A percentile compares a stretch with the other conserved stretches of the same genome.
Evolutionary conservation across 2,113 vertebrate species (phyloP).

Genomic region (Phaethon lepturus): DNA sequence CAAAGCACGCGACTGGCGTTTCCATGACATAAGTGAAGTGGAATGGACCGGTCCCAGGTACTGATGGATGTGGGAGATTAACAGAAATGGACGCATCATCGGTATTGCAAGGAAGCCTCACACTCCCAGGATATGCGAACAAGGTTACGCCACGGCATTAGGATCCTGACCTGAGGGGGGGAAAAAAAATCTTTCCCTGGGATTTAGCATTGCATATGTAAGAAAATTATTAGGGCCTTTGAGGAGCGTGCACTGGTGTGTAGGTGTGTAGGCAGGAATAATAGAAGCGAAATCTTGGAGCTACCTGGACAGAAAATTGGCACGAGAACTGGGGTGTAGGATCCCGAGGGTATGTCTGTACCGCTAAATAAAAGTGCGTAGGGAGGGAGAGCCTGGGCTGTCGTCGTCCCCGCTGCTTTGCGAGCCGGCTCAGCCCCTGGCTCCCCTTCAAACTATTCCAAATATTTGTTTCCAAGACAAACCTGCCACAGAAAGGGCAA

Average conservation of each 20-base stretch:
- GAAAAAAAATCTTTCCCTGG: neutral
- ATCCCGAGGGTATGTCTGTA: neutral
- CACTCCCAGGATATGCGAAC: neutral
- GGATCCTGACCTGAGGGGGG: neutral
- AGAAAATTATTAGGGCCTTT: neutral
- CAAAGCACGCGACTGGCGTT: neutral
- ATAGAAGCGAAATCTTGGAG: neutral
- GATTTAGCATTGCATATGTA: neutral
- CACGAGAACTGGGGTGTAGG: neutral
- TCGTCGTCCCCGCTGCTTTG: accelerated
- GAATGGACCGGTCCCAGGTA: neutral
- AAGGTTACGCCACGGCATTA: neutral
- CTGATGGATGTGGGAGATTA: neutral
- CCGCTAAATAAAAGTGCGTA: accelerated
- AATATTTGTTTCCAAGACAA: constrained; percentile 48
- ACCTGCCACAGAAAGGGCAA: neutral
- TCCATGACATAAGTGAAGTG: neutral
- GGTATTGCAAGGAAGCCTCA: neutral
- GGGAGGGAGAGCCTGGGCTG: neutral
- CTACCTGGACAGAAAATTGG: neutral
- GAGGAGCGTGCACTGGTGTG: neutral
- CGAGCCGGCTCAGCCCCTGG: neutral
- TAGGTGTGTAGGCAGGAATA: neutral
- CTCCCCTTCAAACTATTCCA: neutral
- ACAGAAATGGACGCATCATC: neutral